These are phyloP conservation scores for Zoanthus solanderi DNA, from an alignment of 92 coral and sea anemone genomes.

Conservation along the genomic window DNA sequence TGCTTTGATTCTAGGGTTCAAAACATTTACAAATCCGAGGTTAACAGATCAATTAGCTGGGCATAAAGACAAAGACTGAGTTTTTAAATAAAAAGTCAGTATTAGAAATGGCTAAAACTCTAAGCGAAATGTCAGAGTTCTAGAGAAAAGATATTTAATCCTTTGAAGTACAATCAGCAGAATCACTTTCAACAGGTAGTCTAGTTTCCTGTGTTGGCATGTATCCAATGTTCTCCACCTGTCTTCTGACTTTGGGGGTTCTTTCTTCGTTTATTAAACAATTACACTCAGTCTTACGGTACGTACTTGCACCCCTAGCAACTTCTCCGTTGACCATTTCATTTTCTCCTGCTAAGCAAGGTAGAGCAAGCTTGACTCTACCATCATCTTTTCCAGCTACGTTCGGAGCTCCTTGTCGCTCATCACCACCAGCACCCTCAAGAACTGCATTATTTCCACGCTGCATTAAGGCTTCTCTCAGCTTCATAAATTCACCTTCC, in stretches of 20 bases:
- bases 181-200: conserved; percentile 1
- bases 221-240: conserved; percentile 17
- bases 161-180: neutral
- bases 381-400: neutral
- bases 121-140: no score
- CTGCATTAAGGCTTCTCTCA: conserved; percentile 2
- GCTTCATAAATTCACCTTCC: neutral
- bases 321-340: neutral
- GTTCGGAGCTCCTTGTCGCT: neutral
- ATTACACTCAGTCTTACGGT: neutral
- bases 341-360: neutral
- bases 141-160: neutral
- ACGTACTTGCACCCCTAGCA: neutral
- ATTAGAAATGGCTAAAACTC: no score
- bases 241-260: neutral
- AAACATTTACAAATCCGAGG: no score
- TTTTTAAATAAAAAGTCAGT: no score
- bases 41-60: no score
- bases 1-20: no score
- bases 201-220: conserved; percentile 26
- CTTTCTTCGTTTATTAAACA: conserved; percentile 1
- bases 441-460: neutral
- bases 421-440: no score
- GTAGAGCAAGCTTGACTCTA: no score
- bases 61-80: no score